Evolutionary conservation across 2,888 invertebrate species (phyloP).

Genomic region (Subacronicta megacephala): DNA sequence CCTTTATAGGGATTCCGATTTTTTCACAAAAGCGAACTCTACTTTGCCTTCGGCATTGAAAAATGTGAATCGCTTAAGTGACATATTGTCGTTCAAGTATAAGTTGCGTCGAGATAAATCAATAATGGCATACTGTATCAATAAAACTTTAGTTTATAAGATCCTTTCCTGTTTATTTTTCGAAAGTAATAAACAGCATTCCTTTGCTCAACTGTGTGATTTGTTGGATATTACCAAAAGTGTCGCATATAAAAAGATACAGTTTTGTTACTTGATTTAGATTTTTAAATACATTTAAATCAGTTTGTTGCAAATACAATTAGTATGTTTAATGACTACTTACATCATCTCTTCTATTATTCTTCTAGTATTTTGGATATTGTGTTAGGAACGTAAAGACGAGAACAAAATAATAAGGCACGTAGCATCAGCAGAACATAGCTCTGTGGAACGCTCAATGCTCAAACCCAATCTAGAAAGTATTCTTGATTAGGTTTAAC

Average conservation of each 20-base stretch:
- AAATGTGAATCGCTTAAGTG: conserved; percentile 30
- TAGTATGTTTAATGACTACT: too few relatives aligned
- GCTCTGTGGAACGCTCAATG: background rate
- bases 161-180: background rate
- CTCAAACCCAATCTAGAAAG: too few relatives aligned
- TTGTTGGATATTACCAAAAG: too few relatives aligned
- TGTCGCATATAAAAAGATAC: too few relatives aligned
- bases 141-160: background rate
- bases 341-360: too few relatives aligned
- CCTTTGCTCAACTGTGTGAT: too few relatives aligned
- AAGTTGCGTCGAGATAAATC: conserved; percentile 16
- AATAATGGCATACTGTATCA: background rate
- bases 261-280: too few relatives aligned
- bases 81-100: conserved; percentile 15
- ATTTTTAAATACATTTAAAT: too few relatives aligned
- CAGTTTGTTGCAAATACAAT: too few relatives aligned
- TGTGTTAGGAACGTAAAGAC: background rate
- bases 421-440: background rate
- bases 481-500: conserved; percentile 9
- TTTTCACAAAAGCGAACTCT: conserved; percentile 7
- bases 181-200: background rate
- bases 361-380: too few relatives aligned
- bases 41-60: conserved; percentile 25
- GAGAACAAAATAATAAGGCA: conserved; percentile 11
- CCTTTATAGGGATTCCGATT: conserved; percentile 1